These are phyloP conservation scores for Sinelater perroti DNA, from an alignment of 2,888 invertebrate genomes.

Conservation along the genomic window DNA sequence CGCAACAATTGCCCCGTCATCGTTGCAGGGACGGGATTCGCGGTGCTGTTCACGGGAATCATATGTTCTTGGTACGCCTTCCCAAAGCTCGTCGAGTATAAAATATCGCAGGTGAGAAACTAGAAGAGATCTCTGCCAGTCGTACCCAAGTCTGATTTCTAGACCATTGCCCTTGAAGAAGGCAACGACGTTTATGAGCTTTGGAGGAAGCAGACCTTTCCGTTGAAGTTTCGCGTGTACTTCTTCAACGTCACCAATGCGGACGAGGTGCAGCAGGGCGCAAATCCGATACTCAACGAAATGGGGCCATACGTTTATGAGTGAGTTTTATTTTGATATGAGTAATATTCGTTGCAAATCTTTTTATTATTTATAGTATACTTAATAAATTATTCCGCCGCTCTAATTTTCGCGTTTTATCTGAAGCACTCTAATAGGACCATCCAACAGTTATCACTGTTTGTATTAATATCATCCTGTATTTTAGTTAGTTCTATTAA, in stretches of 20 bases:
- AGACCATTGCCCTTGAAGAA: constrained; percentile 68
- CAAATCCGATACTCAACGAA: constrained; percentile 66
- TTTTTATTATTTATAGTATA: too few relatives aligned
- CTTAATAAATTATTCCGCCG: too few relatives aligned
- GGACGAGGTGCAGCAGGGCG: constrained; percentile 64
- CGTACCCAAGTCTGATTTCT: too few relatives aligned
- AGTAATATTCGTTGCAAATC: too few relatives aligned
- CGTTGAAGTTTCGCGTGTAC: constrained; percentile 65
- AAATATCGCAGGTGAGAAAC: constrained; percentile 62
- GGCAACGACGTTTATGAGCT: constrained; percentile 65
- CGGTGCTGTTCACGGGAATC: constrained; percentile 59
- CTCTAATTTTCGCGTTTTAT: too few relatives aligned
- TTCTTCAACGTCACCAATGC: constrained; percentile 70
- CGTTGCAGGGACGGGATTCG: constrained; percentile 51
- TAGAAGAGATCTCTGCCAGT: too few relatives aligned
- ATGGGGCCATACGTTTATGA: constrained; percentile 71
- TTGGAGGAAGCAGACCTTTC: constrained; percentile 69
- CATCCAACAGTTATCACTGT: too few relatives aligned
- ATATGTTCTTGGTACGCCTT: constrained; percentile 64
- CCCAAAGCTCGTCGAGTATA: constrained; percentile 61
- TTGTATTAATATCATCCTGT: too few relatives aligned
- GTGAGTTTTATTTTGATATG: constrained; percentile 59
- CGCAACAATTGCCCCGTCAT: constrained; percentile 46
- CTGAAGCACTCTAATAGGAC: too few relatives aligned
- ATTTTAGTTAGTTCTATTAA: too few relatives aligned